Conservation (phyloP, 2,888 invertebrate species). For the Rambutsinella grinnellia region DNA sequence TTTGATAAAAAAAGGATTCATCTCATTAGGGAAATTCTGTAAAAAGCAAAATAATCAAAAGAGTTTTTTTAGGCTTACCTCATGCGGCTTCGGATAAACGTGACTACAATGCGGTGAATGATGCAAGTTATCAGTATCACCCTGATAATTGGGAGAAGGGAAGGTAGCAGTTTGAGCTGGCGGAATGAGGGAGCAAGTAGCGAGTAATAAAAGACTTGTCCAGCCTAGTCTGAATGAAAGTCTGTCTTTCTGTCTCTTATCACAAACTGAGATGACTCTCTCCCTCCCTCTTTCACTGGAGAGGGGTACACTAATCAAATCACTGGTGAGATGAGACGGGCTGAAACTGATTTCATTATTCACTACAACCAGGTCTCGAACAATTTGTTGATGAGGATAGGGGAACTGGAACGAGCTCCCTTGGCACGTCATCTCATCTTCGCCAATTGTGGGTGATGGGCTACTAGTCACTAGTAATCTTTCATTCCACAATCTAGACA, state of each 20-base stretch:
- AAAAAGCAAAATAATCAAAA: no score
- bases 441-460: neutral
- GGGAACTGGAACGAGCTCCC: no score
- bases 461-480: neutral
- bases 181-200: slow-evolving; percentile 20
- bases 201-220: slow-evolving; percentile 19
- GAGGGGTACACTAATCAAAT: no score
- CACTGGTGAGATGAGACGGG: neutral
- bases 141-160: neutral
- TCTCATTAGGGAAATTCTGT: no score
- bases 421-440: neutral
- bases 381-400: no score
- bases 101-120: slow-evolving; percentile 73
- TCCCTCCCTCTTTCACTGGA: neutral
- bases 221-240: no score
- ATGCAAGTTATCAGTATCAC: slow-evolving; percentile 19
- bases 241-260: slow-evolving; percentile 23
- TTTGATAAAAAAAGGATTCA: no score
- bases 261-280: slow-evolving; percentile 18
- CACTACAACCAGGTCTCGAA: no score
- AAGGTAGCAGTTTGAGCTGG: slow-evolving; percentile 29
- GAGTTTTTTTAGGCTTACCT: slow-evolving; percentile 77
- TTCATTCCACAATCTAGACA: no score
- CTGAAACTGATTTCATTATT: neutral
- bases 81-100: slow-evolving; percentile 77